Conservation (phyloP, 2,888 invertebrate genomes). For the Phyllotreta striolata region DNA sequence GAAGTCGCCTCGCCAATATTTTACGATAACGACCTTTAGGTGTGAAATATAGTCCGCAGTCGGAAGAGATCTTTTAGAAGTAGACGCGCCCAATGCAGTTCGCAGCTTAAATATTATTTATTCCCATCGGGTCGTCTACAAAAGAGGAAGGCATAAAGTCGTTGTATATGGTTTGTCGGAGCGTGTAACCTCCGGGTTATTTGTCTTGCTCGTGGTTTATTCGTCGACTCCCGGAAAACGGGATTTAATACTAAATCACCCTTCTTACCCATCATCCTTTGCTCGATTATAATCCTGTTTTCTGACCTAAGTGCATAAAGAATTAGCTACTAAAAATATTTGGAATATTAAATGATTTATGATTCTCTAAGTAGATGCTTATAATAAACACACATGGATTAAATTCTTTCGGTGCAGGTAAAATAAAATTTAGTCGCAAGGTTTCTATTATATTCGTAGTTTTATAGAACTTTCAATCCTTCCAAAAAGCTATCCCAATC, state of each 20-base stretch:
- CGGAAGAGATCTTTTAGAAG: constrained; percentile 17
- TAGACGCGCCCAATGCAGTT: constrained; percentile 35
- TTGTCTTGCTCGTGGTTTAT: constrained; percentile 23
- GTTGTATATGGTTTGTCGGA: constrained; percentile 34
- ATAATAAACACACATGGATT: no score
- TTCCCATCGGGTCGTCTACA: constrained; percentile 31
- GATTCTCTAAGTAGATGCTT: no score
- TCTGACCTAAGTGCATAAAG: no score
- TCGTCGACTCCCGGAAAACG: constrained; percentile 10
- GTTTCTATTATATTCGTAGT: no score
- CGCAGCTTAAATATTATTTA: constrained; percentile 39
- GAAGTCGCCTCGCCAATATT: background rate
- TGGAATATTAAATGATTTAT: no score
- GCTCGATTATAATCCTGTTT: no score
- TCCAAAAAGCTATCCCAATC: background rate
- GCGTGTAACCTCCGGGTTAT: constrained; percentile 29
- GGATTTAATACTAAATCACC: background rate
- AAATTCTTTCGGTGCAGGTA: no score
- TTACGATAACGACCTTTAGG: constrained; percentile 11
- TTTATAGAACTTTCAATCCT: background rate
- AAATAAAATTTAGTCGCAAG: no score
- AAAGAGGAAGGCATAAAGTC: constrained; percentile 33
- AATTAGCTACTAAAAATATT: no score
- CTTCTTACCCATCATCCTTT: no score
- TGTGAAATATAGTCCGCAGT: constrained; percentile 15